Percentiles rank a stretch among this genome's conserved stretches.
Evolutionary conservation across 37 sponge, comb jelly and placozoan species (phyloP).

Genomic region (Bolinopsis microptera): DNA sequence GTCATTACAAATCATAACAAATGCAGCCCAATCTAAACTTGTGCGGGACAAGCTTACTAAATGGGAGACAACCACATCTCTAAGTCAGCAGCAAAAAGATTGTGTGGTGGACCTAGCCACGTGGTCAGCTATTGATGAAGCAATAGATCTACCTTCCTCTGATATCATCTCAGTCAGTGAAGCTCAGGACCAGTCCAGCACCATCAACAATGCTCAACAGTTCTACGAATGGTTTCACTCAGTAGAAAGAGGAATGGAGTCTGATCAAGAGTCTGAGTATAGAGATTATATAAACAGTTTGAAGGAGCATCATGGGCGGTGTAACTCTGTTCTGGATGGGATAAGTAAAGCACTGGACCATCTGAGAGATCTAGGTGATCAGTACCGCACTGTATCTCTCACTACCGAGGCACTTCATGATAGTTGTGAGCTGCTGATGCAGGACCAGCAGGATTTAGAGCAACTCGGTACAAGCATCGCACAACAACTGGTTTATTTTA

Average conservation of each 20-base stretch:
- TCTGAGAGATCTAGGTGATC: conserved; percentile 75
- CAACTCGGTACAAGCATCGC: conserved; percentile 75
- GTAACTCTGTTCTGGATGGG: conserved; percentile 75
- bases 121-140: conserved; percentile 17
- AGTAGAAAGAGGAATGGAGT: conserved; percentile 50
- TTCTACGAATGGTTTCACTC: conserved; percentile 62
- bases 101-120: conserved; percentile 2
- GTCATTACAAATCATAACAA: not conserved
- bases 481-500: conserved; percentile 82
- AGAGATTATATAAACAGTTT: conserved; percentile 77
- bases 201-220: conserved; percentile 52
- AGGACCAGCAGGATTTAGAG: conserved; percentile 84
- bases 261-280: conserved; percentile 19
- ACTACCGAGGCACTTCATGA: conserved; percentile 89
- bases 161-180: not conserved
- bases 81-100: conserved; percentile 45
- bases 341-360: conserved; percentile 71
- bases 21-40: conserved; percentile 61
- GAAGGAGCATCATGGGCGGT: conserved; percentile 75
- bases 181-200: not conserved
- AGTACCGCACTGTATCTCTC: conserved; percentile 76
- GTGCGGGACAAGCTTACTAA: not conserved
- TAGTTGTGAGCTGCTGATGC: conserved; percentile 89
- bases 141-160: conserved; percentile 41
- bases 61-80: conserved; percentile 11